These are phyloP conservation scores for Mus spicilegus DNA, from an alignment of 2,113 vertebrate genomes.

Conservation along the genomic window DNA sequence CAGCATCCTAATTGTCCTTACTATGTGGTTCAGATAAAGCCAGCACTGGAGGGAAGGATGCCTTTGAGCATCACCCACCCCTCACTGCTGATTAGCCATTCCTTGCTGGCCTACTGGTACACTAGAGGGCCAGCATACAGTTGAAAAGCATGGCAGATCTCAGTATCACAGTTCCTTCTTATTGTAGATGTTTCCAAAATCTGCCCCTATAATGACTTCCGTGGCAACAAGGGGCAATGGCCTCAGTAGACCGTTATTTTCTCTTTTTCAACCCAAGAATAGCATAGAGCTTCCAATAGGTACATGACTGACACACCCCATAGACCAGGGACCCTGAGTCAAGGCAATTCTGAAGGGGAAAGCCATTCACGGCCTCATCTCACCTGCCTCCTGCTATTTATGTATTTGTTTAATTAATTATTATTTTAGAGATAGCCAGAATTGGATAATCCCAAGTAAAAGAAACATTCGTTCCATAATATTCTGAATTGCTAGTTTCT, in stretches of 20 bases:
- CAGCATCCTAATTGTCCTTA: background rate
- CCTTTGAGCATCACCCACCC: background rate
- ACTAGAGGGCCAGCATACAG: background rate
- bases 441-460: slow-evolving; percentile 26
- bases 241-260: background rate
- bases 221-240: background rate
- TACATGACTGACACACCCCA: background rate
- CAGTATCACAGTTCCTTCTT: slow-evolving; percentile 13
- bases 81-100: background rate
- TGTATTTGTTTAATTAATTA: background rate
- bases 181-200: slow-evolving; percentile 62
- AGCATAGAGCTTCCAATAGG: background rate
- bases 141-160: background rate
- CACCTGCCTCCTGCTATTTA: background rate
- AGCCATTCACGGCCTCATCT: background rate
- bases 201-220: slow-evolving; percentile 24
- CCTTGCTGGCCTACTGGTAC: background rate
- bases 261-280: background rate
- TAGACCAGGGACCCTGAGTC: background rate
- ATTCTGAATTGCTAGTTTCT: background rate
- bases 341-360: background rate
- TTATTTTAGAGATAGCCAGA: background rate
- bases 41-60: background rate
- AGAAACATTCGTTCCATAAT: background rate
- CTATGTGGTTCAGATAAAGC: background rate